phyloP scores from a whole-genome alignment of 2,888 invertebrate species.

The Lucinisca nassula region DNA sequence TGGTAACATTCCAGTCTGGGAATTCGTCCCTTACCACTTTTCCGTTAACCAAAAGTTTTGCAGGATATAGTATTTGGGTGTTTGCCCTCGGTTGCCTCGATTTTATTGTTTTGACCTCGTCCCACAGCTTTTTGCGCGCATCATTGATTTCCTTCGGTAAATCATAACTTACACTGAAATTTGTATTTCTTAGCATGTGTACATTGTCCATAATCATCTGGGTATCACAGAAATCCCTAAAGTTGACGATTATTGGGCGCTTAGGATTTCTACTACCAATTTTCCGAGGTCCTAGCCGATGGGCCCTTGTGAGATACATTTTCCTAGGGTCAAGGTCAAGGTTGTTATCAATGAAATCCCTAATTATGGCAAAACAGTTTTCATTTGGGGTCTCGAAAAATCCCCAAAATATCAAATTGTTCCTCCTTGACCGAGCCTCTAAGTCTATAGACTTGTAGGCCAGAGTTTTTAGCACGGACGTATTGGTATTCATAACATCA shows the following conservation, averaged over 20 bases:
- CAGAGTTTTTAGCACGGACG: conserved; percentile 15
- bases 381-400: conserved; percentile 10
- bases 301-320: conserved; percentile 9
- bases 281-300: background rate
- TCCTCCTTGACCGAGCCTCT: conserved; percentile 15
- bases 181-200: conserved; percentile 12
- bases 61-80: too few species aligned
- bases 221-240: conserved; percentile 23
- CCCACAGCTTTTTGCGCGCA: background rate
- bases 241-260: conserved; percentile 19
- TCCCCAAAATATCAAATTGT: conserved; percentile 21
- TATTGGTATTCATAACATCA: background rate
- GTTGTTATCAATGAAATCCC: background rate
- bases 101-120: too few species aligned
- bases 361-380: conserved; percentile 12
- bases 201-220: conserved; percentile 16
- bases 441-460: conserved; percentile 35
- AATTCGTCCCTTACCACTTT: conserved; percentile 6
- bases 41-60: background rate
- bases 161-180: conserved; percentile 12
- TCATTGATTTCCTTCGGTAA: conserved; percentile 21
- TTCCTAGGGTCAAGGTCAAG: conserved; percentile 1
- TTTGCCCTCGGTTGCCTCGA: too few species aligned
- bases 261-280: background rate
- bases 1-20: background rate